Base-by-base conservation (phyloP, 2,888 invertebrate species). In the Melanotus villosus region DNA sequence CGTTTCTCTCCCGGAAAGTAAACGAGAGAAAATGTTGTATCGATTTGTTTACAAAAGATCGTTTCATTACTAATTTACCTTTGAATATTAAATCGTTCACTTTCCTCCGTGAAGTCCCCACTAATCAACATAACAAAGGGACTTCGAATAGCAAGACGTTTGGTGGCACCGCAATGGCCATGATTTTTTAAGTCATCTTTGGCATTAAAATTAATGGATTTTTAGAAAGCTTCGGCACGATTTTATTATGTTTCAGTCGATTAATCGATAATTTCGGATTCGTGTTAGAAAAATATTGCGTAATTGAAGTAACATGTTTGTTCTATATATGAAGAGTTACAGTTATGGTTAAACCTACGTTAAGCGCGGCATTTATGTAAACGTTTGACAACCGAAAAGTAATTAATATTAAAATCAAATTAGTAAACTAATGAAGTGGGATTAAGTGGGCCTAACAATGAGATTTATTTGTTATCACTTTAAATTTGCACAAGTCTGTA, bases 331-430 rank as follows among this genome's bases (percentile, higher is more conserved):
- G 36, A 38, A 12, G 10, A 16, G 5, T 41, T 18, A 7, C 16
- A 18, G 2, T 41, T 16, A 38, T 38, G 14, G 41, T 16, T 2
- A 4, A 7, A 18, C n/a, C n/a, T n/a, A n/a, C n/a, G n/a, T n/a
- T n/a, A n/a, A n/a, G n/a, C n/a, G n/a, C n/a, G n/a, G n/a, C 41
- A 16, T 41, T 16, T 41, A 16, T 14, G 41, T 12, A 12, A 41
- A 7, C 14, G 6, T 41, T 14, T 41, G 36, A 38, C 14, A 1
- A 1, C 4, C 18, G 41, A 16, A 41, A 41, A 12, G 41, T 6
- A 45, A 45, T 45, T 45, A 45, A 45, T 45, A 45, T 45, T 45
- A 45, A 45, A 21, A 45, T 21, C 21, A 2, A 45, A 45, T 45
- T 45, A 45, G 21, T 16, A 16, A 5, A 6, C 12, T 12, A 41